Conservation (phyloP, 2,113 vertebrate species). For the Athene cunicularia region DNA sequence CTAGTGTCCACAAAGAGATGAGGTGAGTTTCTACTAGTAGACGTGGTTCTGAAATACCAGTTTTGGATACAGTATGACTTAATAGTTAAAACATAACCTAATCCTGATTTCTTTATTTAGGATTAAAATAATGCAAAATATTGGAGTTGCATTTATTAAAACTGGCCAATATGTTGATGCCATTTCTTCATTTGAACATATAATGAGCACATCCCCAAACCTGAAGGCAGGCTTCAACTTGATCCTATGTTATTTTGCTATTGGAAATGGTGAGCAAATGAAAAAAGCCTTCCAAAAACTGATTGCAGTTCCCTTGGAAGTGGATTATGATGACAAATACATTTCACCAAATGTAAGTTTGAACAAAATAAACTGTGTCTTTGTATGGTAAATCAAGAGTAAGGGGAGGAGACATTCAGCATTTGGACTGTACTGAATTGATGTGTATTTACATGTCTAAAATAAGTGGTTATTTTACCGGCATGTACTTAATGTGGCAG, state of each 20-base stretch:
- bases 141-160: constrained; percentile 91
- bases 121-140: constrained; percentile 98
- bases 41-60: neutral
- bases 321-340: constrained; percentile 94
- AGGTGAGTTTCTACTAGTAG: constrained; percentile 71
- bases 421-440: neutral
- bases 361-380: neutral
- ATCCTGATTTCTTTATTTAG: constrained; percentile 66
- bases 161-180: constrained; percentile 93
- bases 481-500: neutral
- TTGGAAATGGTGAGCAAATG: constrained; percentile 91
- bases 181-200: constrained; percentile 91
- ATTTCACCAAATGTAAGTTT: constrained; percentile 85
- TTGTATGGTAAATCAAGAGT: neutral
- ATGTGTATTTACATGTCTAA: neutral
- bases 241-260: constrained; percentile 90
- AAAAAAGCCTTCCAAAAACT: constrained; percentile 96
- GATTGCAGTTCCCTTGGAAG: constrained; percentile 87
- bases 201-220: constrained; percentile 91
- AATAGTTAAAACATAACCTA: neutral
- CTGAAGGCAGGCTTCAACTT: constrained; percentile 93
- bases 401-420: neutral
- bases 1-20: constrained; percentile 89
- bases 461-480: neutral
- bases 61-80: neutral